Evolutionary conservation across 2,888 invertebrate species (phyloP), one percentile per base, ranked within the genome.

Genomic region (Epiperipatus broadwayi): DNA sequence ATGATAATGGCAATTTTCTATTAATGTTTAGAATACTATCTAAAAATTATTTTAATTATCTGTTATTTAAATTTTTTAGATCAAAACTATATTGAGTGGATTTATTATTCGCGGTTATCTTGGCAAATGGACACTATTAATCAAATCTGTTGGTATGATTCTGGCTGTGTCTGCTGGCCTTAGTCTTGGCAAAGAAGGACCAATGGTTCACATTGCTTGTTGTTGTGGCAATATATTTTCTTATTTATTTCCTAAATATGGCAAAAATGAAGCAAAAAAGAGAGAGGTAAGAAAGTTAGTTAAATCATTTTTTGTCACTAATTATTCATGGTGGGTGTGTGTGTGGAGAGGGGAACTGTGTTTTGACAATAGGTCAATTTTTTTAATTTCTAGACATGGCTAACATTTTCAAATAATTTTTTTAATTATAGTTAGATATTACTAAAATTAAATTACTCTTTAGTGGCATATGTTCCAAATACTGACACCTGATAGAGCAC

Each of bases 191-290:
- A 97, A 97, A 62, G 95, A 97, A 62, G 97, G 81, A 8, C 97
- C 95, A 1, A 91, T 97, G 81, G 97, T 99, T 8, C 97, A 97
- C 56, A 87, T 99, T 50, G 95, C 93, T 10, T 85, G 91, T 58
- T 95, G 95, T 58, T 62, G 64, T n/a, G 80, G 81, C 46, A 97
- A 97, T 60, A 91, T 99, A 57, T 72, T 97, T 49, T 87, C 95
- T 5, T 93, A 97, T 65, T 65, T 95, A 43, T 97, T 97, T 59
- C 95, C 95, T 1, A 97, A 97, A 59, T 97, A 97, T 60, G 95
- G 95, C 1, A 73, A 81, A 46, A 97, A 97, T 57, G 97, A 97
- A 60, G 95, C 95, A 0, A 97, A 97, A 62, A 97, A 97, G 55
- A 74, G 95, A 50, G 97, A 97, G 55, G 61, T 62, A 40, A 49